Evolutionary conservation across 2,113 vertebrate genomes (phyloP).

Genomic region (Leuciscus idus): DNA sequence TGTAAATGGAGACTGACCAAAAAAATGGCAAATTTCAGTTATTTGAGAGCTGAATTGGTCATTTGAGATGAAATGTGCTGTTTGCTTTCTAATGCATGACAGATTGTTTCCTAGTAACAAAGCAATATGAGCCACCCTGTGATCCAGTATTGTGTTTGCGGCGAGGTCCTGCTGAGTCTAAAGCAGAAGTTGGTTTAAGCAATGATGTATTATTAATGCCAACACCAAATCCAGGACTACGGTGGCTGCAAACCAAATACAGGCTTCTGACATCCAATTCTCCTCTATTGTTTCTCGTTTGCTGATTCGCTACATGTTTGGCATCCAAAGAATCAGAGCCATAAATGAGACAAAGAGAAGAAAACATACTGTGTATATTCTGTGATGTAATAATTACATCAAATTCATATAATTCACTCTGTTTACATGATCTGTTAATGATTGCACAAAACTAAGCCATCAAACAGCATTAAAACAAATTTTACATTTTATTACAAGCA

Average conservation of each 20-base stretch:
- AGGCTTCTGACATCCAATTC: constrained; percentile 74
- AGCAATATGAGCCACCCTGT: constrained; percentile 79
- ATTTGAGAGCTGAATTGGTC: constrained; percentile 71
- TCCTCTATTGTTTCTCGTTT: constrained; percentile 74
- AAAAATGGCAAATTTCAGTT: constrained; percentile 60
- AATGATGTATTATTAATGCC: constrained; percentile 84
- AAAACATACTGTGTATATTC: constrained; percentile 4
- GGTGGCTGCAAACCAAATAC: constrained; percentile 80
- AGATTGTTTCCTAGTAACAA: constrained; percentile 81
- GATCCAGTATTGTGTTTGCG: constrained; percentile 77
- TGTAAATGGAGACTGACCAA: constrained; percentile 23
- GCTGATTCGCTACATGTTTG: constrained; percentile 57
- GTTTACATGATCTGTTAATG: constrained; percentile 35
- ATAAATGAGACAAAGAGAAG: neutral
- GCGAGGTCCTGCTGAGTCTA: constrained; percentile 76
- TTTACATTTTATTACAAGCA: constrained; percentile 77
- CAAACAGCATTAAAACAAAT: constrained; percentile 60
- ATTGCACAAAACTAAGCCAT: constrained; percentile 10
- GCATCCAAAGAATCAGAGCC: constrained; percentile 21
- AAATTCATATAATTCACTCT: constrained; percentile 59
- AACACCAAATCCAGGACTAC: constrained; percentile 78
- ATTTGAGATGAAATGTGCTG: constrained; percentile 77
- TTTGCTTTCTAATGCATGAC: constrained; percentile 78
- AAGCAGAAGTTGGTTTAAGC: constrained; percentile 81
- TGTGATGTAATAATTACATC: constrained; percentile 38